Conservation (phyloP, 2,888 invertebrate species). For the Volucella inflata region DNA sequence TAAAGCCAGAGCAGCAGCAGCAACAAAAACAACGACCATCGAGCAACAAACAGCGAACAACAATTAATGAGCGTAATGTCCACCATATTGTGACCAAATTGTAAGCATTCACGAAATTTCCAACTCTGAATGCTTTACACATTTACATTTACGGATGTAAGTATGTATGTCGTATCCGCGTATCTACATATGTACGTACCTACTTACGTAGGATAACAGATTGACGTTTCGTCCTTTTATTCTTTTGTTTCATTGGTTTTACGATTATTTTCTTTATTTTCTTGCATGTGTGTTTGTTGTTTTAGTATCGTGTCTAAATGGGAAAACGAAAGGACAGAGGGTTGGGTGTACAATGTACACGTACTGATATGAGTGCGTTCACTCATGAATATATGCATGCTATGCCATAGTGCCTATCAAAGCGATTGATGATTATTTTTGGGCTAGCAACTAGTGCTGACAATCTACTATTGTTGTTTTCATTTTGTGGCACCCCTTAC, state of each 20-base stretch:
- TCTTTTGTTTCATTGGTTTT: constrained; percentile 65
- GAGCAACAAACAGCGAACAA: neutral
- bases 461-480: constrained; percentile 21
- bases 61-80: constrained; percentile 67
- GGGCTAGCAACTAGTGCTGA: constrained; percentile 65
- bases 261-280: constrained; percentile 64
- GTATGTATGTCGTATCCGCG: too few relatives aligned
- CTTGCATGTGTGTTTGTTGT: constrained; percentile 22
- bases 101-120: constrained; percentile 66
- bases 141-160: constrained; percentile 4
- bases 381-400: too few relatives aligned
- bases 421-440: constrained; percentile 55
- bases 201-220: too few relatives aligned
- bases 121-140: constrained; percentile 59
- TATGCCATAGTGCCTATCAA: constrained; percentile 12
- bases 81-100: constrained; percentile 71
- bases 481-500: constrained; percentile 41
- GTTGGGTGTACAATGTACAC: constrained; percentile 31
- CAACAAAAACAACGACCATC: constrained; percentile 1
- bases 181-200: too few relatives aligned
- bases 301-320: constrained; percentile 27
- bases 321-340: neutral
- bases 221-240: constrained; percentile 39
- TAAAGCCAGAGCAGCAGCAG: too few relatives aligned
- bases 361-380: constrained; percentile 46